Percentiles rank a stretch among this genome's conserved stretches.
phyloP scores from a whole-genome alignment of 2,113 vertebrate genomes.

The Dicentrarchus labrax region DNA sequence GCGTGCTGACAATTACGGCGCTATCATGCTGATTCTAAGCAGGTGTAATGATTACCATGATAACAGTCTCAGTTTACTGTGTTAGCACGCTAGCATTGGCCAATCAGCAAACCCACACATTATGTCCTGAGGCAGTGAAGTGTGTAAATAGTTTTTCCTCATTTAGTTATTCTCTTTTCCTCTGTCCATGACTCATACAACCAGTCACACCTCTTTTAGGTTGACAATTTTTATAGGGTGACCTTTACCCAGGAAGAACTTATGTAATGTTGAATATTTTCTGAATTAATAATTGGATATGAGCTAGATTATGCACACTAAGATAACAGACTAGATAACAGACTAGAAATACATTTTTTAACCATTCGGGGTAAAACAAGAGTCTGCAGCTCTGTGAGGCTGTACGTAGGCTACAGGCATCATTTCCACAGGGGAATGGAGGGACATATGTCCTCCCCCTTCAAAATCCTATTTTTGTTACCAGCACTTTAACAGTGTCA shows the following conservation, averaged over 20 bases:
- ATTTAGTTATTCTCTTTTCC: background rate
- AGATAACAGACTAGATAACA: background rate
- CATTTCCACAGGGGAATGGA: background rate
- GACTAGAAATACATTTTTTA: background rate
- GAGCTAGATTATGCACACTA: no score
- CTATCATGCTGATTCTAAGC: background rate
- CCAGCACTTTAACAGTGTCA: background rate
- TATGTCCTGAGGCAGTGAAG: slow-evolving; percentile 3
- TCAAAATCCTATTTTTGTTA: background rate
- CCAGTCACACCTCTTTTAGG: background rate
- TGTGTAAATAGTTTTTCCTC: background rate
- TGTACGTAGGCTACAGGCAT: background rate
- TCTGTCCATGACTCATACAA: background rate
- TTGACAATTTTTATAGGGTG: background rate
- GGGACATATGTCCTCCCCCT: background rate
- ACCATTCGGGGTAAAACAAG: background rate
- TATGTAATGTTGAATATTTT: background rate
- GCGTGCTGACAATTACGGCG: background rate
- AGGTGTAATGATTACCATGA: background rate
- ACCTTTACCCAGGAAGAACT: background rate
- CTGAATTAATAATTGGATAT: background rate
- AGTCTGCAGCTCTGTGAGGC: background rate
- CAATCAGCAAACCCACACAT: background rate
- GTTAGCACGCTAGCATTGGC: background rate
- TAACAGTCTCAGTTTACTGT: background rate